Evolutionary conservation across 2,113 vertebrate genomes (phyloP).

Genomic region (Spilogale gracilis): DNA sequence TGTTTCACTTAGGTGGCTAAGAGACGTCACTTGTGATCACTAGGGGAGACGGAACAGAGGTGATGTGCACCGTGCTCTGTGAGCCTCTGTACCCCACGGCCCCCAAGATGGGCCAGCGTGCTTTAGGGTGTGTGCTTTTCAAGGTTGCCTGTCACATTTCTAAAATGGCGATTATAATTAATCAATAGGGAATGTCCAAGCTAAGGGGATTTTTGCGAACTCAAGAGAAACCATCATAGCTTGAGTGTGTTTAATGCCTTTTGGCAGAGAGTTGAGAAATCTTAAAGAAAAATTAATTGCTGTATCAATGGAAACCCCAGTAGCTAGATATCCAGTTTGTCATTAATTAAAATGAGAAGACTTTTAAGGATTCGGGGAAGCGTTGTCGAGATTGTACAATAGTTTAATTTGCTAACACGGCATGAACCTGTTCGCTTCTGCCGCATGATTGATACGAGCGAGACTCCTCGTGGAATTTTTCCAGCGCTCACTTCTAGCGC

Average conservation of each 20-base stretch:
- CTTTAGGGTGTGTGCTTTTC: background rate
- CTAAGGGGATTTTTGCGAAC: conserved; percentile 27
- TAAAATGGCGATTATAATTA: background rate
- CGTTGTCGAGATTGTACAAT: background rate
- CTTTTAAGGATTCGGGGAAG: conserved; percentile 52
- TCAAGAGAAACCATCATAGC: background rate
- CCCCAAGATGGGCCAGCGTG: accelerated
- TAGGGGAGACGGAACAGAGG: background rate
- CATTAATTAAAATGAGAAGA: conserved; percentile 68
- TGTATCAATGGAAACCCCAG: conserved; percentile 63
- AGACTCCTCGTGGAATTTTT: background rate
- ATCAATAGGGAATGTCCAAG: background rate
- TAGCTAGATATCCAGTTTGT: conserved; percentile 60
- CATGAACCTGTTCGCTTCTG: background rate
- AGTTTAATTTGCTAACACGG: conserved; percentile 27
- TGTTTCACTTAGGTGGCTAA: background rate
- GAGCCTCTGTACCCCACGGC: background rate
- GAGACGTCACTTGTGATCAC: accelerated
- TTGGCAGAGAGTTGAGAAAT: conserved; percentile 10
- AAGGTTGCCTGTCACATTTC: background rate
- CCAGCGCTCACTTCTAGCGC: background rate
- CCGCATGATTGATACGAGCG: background rate
- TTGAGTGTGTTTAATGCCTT: background rate
- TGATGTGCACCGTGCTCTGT: accelerated
- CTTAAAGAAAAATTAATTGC: conserved; percentile 60